These are phyloP conservation scores for Nematolebias whitei DNA, from an alignment of 2,113 vertebrate species.

Conservation along the genomic window DNA sequence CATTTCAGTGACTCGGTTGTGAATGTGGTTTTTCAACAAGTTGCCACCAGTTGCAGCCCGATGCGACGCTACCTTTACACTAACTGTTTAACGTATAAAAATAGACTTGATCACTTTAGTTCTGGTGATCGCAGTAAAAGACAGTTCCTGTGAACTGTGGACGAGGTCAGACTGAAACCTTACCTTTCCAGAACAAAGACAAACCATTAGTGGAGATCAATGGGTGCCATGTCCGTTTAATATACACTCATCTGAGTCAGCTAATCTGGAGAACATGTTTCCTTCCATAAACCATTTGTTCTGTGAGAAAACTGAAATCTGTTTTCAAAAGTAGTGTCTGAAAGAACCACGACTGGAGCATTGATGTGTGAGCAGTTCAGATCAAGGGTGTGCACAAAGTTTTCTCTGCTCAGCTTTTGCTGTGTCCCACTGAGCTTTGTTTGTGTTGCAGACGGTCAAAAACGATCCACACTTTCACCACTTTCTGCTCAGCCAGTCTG, in stretches of 20 bases:
- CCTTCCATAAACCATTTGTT: neutral
- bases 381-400: neutral
- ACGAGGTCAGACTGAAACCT: too few species aligned
- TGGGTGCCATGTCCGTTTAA: neutral
- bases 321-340: neutral
- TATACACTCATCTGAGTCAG: neutral
- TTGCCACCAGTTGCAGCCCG: too few species aligned
- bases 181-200: too few species aligned
- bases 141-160: too few species aligned
- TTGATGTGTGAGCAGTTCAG: neutral
- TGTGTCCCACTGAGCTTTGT: conserved; percentile 58
- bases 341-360: neutral
- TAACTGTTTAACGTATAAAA: too few species aligned
- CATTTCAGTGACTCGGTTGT: too few species aligned
- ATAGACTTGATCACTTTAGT: too few species aligned
- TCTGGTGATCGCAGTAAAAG: too few species aligned
- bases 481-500: conserved; percentile 97
- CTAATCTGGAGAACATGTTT: neutral
- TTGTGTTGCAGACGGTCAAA: conserved; percentile 90
- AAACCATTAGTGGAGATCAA: too few species aligned
- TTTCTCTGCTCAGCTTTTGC: conserved; percentile 7
- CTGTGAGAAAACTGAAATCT: neutral
- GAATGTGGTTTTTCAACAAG: too few species aligned
- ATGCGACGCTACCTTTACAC: too few species aligned
- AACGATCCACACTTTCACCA: conserved; percentile 98